Percentiles rank a stretch among this genome's conserved stretches.
Evolutionary conservation across 2,888 invertebrate genomes (phyloP).

Genomic region (Drosophila acutilabella): DNA sequence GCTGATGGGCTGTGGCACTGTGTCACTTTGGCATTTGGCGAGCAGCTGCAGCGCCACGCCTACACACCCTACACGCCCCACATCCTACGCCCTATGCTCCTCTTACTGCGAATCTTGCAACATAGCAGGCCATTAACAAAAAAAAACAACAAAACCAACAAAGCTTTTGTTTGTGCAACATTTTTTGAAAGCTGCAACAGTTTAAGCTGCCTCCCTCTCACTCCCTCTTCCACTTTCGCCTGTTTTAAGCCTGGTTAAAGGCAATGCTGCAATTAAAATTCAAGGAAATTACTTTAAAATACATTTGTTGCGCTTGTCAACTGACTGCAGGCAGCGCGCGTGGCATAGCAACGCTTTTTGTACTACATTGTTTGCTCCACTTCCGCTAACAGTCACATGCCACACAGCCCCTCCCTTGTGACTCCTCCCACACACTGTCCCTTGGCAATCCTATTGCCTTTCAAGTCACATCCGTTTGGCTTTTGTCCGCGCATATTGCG

Average conservation of each 20-base stretch:
- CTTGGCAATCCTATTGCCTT: conserved; percentile 48
- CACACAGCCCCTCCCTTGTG: neutral
- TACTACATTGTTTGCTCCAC: conserved; percentile 41
- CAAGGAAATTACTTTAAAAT: conserved; percentile 60
- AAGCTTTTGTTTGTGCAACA: conserved; percentile 48
- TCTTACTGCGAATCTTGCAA: conserved; percentile 23
- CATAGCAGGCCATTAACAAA: conserved; percentile 33
- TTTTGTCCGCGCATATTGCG: conserved; percentile 62
- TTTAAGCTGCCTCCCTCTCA: neutral
- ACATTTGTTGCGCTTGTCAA: conserved; percentile 66
- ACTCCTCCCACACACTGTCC: neutral
- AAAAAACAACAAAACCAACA: conserved; percentile 35
- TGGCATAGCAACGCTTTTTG: conserved; percentile 30
- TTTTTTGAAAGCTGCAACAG: conserved; percentile 17
- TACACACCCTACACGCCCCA: no score
- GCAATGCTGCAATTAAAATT: conserved; percentile 69
- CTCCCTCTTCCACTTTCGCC: neutral
- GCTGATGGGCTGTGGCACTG: conserved; percentile 30
- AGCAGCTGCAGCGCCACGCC: neutral
- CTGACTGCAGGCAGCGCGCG: conserved; percentile 26
- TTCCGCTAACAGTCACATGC: conserved; percentile 27
- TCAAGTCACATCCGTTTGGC: conserved; percentile 64
- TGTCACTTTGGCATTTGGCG: conserved; percentile 16
- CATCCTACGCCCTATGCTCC: conserved; percentile 17
- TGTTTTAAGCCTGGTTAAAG: conserved; percentile 42